Evolutionary conservation across 2,797 vertebrate genomes (phyloP).

Genomic region (Enteromius treurensis): DNA sequence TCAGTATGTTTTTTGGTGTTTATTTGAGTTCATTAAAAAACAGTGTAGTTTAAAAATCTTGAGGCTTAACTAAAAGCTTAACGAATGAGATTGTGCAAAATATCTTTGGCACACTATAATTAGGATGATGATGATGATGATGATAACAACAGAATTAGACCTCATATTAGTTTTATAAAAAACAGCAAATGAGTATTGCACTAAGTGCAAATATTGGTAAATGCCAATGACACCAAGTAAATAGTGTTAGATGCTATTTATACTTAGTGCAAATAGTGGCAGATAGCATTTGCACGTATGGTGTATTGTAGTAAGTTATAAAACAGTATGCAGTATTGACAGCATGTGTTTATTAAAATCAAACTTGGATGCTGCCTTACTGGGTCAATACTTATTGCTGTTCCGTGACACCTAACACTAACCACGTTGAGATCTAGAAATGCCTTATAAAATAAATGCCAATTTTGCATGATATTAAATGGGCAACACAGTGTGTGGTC

Average conservation of each 20-base stretch:
- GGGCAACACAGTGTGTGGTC: background rate
- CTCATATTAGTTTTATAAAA: background rate
- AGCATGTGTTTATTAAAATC: background rate
- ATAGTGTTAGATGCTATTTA: background rate
- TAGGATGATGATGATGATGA: no score
- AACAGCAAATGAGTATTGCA: background rate
- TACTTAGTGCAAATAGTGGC: no score
- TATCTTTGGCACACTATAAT: background rate
- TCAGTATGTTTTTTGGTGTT: background rate
- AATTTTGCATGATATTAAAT: background rate
- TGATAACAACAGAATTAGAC: background rate
- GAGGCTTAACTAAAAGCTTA: background rate
- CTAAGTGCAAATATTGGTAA: background rate
- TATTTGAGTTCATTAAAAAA: constrained; percentile 5
- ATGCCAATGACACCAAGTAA: background rate
- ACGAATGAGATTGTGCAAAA: background rate
- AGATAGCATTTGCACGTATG: background rate
- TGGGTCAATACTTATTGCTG: background rate
- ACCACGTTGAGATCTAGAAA: background rate
- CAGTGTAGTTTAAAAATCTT: background rate
- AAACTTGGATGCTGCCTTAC: background rate
- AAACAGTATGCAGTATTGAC: background rate
- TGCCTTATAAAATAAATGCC: background rate
- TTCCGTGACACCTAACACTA: background rate
- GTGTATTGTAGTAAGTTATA: background rate